Conservation (phyloP, 1,140 invertebrate genomes). For the Nixonia krombeini region DNA sequence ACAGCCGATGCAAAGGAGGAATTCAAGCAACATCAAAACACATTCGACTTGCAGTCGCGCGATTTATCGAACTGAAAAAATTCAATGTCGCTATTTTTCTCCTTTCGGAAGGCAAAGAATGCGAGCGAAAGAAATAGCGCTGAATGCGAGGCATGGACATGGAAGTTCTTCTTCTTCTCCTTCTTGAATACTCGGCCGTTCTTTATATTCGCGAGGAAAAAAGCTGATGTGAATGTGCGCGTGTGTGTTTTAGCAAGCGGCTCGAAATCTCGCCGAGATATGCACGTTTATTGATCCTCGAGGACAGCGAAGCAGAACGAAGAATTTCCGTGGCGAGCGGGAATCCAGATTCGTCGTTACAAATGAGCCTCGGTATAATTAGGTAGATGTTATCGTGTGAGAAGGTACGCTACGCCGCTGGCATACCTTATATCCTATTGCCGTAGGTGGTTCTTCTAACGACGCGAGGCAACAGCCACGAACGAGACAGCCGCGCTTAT, state of each 20-base stretch:
- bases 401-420: constrained; percentile 56
- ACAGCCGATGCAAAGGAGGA: too few relatives aligned
- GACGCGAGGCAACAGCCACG: constrained; percentile 46
- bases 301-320: constrained; percentile 54
- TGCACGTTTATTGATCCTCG: constrained; percentile 41
- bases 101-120: too few relatives aligned
- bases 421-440: constrained; percentile 48
- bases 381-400: constrained; percentile 66
- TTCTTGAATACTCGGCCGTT: too few relatives aligned
- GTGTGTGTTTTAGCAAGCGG: too few relatives aligned
- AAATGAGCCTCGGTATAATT: constrained; percentile 65
- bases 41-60: too few relatives aligned
- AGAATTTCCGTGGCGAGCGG: constrained; percentile 59
- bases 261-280: constrained; percentile 25
- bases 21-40: too few relatives aligned
- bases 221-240: not conserved
- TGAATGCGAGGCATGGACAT: too few relatives aligned
- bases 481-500: constrained; percentile 28
- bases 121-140: too few relatives aligned
- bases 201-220: not conserved
- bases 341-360: constrained; percentile 63
- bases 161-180: too few relatives aligned
- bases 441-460: constrained; percentile 57
- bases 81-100: too few relatives aligned
- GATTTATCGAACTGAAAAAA: too few relatives aligned